These are phyloP conservation scores for Motacilla tschutschensis DNA, from an alignment of 2,113 vertebrate genomes.

Conservation along the genomic window DNA sequence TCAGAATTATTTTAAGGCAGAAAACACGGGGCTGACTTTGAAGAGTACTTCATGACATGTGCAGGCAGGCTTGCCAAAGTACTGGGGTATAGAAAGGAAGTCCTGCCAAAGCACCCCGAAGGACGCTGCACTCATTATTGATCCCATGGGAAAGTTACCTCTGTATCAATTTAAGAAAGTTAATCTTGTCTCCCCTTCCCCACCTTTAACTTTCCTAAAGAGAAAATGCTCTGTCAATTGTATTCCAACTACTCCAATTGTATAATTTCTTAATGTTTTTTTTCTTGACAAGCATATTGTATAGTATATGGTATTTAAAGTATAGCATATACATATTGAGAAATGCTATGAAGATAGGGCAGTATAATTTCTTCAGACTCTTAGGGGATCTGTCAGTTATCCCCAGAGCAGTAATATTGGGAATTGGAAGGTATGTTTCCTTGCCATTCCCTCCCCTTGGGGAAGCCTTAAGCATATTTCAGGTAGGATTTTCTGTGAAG, in stretches of 20 bases:
- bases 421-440: not conserved
- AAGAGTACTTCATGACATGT: not conserved
- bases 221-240: not conserved
- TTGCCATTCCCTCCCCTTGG: not conserved
- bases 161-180: not conserved
- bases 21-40: not conserved
- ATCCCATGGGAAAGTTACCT: not conserved
- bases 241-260: not conserved
- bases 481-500: not conserved
- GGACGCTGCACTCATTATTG: not conserved
- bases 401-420: not conserved
- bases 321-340: not conserved
- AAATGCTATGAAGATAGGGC: not conserved
- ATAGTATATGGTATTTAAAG: too few species aligned
- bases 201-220: not conserved
- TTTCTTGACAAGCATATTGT: not conserved
- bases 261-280: not conserved
- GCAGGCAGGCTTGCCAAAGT: not conserved
- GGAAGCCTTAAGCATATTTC: not conserved
- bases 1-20: not conserved
- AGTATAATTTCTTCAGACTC: not conserved
- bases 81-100: not conserved
- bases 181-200: not conserved
- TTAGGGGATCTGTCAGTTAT: not conserved
- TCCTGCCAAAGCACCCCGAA: not conserved